Base-by-base conservation (phyloP, 2,888 invertebrate species). In the Pocota personata region DNA sequence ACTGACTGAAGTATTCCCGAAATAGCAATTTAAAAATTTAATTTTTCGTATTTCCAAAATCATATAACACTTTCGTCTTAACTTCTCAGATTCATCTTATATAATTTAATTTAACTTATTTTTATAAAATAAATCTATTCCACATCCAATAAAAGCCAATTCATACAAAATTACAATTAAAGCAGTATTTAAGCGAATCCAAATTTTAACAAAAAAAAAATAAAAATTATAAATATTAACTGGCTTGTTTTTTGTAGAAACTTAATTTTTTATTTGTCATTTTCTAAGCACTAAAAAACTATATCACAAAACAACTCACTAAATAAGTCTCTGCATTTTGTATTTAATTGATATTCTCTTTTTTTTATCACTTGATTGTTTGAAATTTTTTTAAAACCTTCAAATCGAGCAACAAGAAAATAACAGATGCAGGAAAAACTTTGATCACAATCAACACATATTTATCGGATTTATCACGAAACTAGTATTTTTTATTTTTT, bases 311-410 rank as follows among this genome's bases (percentile, higher is more conserved):
- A 24, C 32, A 58, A 84, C 83, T 79, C 60, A 84, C 83, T 75
- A 84, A 69, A 79, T 35, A 64, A 79, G 35, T 79, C 75, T 79
- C 57, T 79, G 73, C 83, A 84, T 83, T 58, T 58, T 78, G 19
- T 40, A 58, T 58, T 10, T 30, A n/a, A 43, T 40, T 57, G 32
- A n/a, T 30, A 27, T 37, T 27, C 32, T 21, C 19, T 75, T 40
- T n/a, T 46, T 32, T 37, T 2, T 24, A 58, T 62, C 30, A 52
- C 43, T 60, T 48, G 14, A 10, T 19, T 46, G 16, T 19, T 46
- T 46, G 19, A 4, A 46, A 46, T 37, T 37, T 3, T 37, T 35
- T 21, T 40, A 50, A 37, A 27, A 37, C 60, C 16, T 50, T 27
- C 37, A 60, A 48, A 60, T 16, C 37, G 21, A 37, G 21, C 6